Evolutionary conservation across 2,797 vertebrate species (phyloP).

Genomic region (Perdix hodgsoniae): DNA sequence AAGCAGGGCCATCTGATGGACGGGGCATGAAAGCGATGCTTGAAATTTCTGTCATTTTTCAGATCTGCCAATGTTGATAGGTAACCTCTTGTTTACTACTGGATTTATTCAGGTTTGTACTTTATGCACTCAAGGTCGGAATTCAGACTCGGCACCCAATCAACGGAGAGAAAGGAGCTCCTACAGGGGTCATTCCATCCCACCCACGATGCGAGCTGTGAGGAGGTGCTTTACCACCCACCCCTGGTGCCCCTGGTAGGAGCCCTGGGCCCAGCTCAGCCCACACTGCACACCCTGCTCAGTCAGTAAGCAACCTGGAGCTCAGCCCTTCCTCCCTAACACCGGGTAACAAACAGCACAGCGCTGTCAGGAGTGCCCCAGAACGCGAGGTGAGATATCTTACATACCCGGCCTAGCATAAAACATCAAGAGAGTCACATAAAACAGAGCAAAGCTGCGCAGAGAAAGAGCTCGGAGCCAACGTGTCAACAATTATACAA

Average conservation of each 20-base stretch:
- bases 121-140: not conserved
- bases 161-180: not conserved
- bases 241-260: not conserved
- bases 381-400: not conserved
- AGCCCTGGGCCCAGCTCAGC: not conserved
- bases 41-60: slow-evolving; percentile 20
- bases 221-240: not conserved
- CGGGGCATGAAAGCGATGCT: not conserved
- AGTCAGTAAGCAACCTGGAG: not conserved
- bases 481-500: slow-evolving; percentile 53
- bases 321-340: not conserved
- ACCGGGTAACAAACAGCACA: not conserved
- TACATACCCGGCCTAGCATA: not conserved
- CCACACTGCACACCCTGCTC: not conserved
- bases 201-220: fast-evolving
- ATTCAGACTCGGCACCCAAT: not conserved
- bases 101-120: not conserved
- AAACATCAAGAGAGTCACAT: not conserved
- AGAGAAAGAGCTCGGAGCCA: not conserved
- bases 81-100: not conserved
- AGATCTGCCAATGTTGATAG: not conserved
- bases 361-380: not conserved
- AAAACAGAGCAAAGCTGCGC: not conserved
- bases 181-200: not conserved
- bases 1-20: not conserved